Evolutionary conservation across 2,888 invertebrate species (phyloP), one percentile per base, ranked within the genome.

Genomic region (Spilosoma lubricipeda): DNA sequence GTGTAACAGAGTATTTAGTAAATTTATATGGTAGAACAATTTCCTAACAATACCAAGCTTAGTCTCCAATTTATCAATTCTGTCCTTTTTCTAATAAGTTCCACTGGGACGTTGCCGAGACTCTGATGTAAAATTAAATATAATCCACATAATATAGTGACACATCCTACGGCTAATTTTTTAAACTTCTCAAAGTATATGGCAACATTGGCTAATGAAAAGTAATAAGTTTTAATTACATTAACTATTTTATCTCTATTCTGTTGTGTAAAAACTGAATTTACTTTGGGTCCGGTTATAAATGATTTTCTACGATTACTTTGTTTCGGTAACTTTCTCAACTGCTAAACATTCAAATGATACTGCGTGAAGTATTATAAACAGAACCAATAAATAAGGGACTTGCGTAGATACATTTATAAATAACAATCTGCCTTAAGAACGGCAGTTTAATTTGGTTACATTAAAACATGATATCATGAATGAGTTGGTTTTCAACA

Each of bases 1-100:
- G 85, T 90, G 82, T 89, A 92, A 91, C 88, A 87, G 91, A 92
- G 91, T 93, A 93, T 92, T 93, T 63, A 63, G 63, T 63, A 73
- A 64, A 48, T 81, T 87, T 85, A 85, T 84, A 82, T 82, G 82
- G 76, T 81, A 85, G 74, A 76, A 75, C 71, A 73, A 72, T 74
- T 76, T 76, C 39, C 23, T 79, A 80, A 79, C 78, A 77, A 78
- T 73, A 79, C 52, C 68, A 23, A 23, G 48, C 20, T 9, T 45
- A 59, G 66, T 33, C 76, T 63, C 71, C 20, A 71, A 79, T 67
- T 72, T 72, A 72, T 63, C 18, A 42, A 39, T 69, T 52, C 20
- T 18, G 30, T 33, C 23, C 30, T 45, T 20, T 23, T 33, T 23
- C 13, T 23, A 30, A 30, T 33, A 5, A 30, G 7, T 63, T 63